Evolutionary conservation across 1,140 invertebrate genomes (phyloP), one percentile per base, ranked within the genome.

Genomic region (Bombus turneri): DNA sequence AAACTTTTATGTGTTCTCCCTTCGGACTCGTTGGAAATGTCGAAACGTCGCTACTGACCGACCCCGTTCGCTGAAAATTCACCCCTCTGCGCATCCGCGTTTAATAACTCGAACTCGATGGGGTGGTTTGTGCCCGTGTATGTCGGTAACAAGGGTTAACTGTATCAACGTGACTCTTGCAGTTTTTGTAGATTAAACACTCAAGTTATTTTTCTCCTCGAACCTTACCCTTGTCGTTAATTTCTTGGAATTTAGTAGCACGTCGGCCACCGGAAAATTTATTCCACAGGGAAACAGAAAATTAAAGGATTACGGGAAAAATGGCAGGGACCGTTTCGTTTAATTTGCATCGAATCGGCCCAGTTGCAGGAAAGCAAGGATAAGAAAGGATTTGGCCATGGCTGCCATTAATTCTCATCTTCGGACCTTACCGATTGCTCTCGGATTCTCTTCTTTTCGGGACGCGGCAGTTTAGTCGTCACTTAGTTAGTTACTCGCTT

Each of bases 401-500:
- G 72, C 62, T 66, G 80, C 91, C 91, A 91, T 93, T 90, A 93
- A 93, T 91, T 92, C 86, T 92, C 87, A 88, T 88, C 86, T 84
- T 86, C 88, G 87, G 83, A 84, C 83, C 41, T 66, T 71, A 84
- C 85, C 85, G 89, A 89, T 82, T 81, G 69, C 74, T 64, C 57
- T 41, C 64, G 59, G 59, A 3, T 81, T 75, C 68, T 81, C 79
- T 84, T 78, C 86, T 86, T 88, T 80, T 53, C 69, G 77, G 59
- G 59, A 22, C 62, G 76, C 85, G 85, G 81, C 89, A 89, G 89
- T 89, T 85, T 89, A 90, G 89, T 89, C 88, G 89, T 90, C 89
- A 82, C 88, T 91, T 89, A 92, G 91, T 94, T 93, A 92, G 43
- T 95, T 94, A 93, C 89, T 94, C 93, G 94, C 91, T 92, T 92